Base-by-base conservation (phyloP, 1,140 invertebrate genomes). In the Saccostrea glomerata region DNA sequence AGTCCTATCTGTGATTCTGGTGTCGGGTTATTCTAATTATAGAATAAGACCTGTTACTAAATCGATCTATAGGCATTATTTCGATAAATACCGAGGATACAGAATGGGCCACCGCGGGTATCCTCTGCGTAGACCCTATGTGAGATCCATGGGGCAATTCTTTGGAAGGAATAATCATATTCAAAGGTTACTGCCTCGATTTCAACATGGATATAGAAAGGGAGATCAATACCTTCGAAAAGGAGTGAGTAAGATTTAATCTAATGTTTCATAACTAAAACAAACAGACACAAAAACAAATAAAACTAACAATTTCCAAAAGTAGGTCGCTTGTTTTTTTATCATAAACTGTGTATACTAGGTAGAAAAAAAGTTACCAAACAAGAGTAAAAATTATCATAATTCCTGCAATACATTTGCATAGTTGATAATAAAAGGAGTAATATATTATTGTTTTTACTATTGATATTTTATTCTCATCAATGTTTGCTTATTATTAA, bases 161-260 rank as follows among this genome's bases (percentile, higher is more conserved):
- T 30, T 36, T 77, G 70, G 70, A 30, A 77, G 70, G 25, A 17
- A 77, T 77, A 11, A 9, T 77, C 25, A 77, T 77, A 23, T 77
- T 36, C 70, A 77, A 36, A 40, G 70, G 70, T 77, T 25, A 77
- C 30, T 77, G 70, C 70, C 70, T 77, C 70, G 70, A 36, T 77
- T 12, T 77, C 23, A 30, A 77, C 15, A 12, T 36, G 70, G 70
- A 13, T 77, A 77, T 36, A 23, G 25, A 17, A 77, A 77, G 25
- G 70, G 70, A 17, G 70, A 77, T 25, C 70, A 30, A 77, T 77
- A 77, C 13, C 25, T 30, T 7, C 23, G 30, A 12, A 77, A 36
- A 77, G 70, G 70, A 15, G 70, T 77, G 30, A 77, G 70, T 77
- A 17, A 6, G 1, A 20, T 63, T 63, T 47, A 47, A 6, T 47